Evolutionary conservation across 2,113 vertebrate genomes (phyloP).

Genomic region (Ammodytes marinus): DNA sequence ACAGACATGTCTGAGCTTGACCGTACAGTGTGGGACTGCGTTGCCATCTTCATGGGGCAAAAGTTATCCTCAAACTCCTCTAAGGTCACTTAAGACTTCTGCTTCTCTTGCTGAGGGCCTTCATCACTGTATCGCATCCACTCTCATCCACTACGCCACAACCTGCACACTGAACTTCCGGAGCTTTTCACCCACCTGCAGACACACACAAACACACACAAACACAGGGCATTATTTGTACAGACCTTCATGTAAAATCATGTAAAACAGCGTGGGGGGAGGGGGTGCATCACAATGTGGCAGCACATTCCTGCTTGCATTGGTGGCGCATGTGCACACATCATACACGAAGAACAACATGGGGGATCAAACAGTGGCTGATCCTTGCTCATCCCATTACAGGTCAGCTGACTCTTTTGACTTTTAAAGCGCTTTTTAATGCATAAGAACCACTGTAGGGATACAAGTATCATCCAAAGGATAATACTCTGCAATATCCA

Average conservation of each 20-base stretch:
- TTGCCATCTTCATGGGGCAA: conserved; percentile 78
- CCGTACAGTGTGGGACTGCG: conserved; percentile 76
- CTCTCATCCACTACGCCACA: conserved; percentile 86
- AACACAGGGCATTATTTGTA: background rate
- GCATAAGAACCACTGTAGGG: background rate
- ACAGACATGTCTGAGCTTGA: background rate
- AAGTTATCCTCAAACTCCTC: conserved; percentile 86
- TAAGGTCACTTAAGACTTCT: conserved; percentile 79
- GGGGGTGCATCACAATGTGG: background rate
- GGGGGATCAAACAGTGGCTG: conserved; percentile 37
- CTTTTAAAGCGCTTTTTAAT: conserved; percentile 32
- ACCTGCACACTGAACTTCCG: conserved; percentile 82
- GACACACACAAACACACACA: conserved; percentile 32
- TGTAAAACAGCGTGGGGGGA: conserved; percentile 7
- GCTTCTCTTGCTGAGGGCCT: conserved; percentile 74
- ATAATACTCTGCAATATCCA: background rate
- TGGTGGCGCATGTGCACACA: conserved; percentile 1
- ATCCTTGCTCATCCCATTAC: conserved; percentile 56
- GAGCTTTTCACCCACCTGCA: conserved; percentile 85
- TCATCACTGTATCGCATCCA: conserved; percentile 85
- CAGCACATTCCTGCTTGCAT: conserved; percentile 3
- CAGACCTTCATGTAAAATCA: background rate
- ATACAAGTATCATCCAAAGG: background rate
- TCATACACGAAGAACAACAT: conserved; percentile 11
- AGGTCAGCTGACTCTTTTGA: conserved; percentile 51